Conservation (phyloP, 2,888 invertebrate species). For the Nebria brevicollis region DNA sequence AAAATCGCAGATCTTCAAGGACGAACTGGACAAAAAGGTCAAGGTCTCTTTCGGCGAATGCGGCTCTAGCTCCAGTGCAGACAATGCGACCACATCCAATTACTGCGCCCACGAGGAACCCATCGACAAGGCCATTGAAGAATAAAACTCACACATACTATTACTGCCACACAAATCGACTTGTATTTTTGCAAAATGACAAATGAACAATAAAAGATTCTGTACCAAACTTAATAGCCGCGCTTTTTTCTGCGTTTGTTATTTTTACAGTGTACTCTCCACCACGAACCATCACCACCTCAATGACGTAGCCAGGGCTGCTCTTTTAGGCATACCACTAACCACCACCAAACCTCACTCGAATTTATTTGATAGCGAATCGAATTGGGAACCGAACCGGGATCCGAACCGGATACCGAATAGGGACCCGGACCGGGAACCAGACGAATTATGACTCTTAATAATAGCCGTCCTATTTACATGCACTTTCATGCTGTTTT, state of each 20-base stretch:
- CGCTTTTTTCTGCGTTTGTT: background rate
- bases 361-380: background rate
- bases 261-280: background rate
- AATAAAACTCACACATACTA: background rate
- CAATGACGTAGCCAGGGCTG: background rate
- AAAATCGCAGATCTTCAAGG: constrained; percentile 6
- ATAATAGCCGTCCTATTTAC: background rate
- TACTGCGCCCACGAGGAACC: background rate
- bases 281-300: background rate
- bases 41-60: background rate
- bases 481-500: background rate
- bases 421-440: background rate
- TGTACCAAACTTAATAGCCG: background rate
- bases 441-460: background rate
- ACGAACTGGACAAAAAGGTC: background rate
- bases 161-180: background rate
- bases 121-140: background rate
- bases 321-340: background rate
- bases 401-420: background rate
- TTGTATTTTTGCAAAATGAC: background rate
- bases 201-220: background rate
- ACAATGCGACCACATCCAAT: background rate
- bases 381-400: background rate
- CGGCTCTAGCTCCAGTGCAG: background rate
- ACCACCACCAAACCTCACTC: background rate